A percentile compares a stretch with the other conserved stretches of the same genome.
These are phyloP conservation scores for Aradus depressus DNA, from an alignment of 2,888 invertebrate species.

Conservation along the genomic window DNA sequence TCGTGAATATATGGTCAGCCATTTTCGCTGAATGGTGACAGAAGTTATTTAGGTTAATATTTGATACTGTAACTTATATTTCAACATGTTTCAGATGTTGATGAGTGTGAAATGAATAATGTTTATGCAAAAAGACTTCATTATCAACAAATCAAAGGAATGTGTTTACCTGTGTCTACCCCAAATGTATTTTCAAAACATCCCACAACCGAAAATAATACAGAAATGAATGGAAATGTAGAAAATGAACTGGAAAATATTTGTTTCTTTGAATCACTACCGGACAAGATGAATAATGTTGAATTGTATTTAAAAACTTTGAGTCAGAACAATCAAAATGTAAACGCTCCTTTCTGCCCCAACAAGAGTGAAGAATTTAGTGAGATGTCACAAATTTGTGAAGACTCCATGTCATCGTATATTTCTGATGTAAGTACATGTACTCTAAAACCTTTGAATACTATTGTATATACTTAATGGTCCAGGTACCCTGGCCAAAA, in stretches of 20 bases:
- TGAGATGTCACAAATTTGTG: not conserved
- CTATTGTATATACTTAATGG: no score
- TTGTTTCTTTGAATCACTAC: not conserved
- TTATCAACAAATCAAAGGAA: not conserved
- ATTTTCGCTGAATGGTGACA: no score
- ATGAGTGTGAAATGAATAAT: not conserved
- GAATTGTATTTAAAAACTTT: not conserved
- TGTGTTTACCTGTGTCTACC: not conserved
- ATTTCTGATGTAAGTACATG: no score
- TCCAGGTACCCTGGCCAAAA: no score
- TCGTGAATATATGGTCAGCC: no score
- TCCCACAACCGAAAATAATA: not conserved
- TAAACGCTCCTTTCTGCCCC: not conserved
- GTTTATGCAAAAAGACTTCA: constrained; percentile 2
- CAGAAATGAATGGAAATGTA: not conserved
- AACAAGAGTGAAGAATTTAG: not conserved
- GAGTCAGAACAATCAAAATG: not conserved
- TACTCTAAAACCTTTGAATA: no score
- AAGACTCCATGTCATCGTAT: no score
- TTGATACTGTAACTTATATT: no score
- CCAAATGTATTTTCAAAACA: not conserved
- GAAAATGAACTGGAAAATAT: constrained; percentile 2
- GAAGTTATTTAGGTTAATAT: no score
- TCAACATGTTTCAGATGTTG: no score
- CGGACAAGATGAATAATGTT: not conserved